phyloP scores from a whole-genome alignment of 2,113 vertebrate species.

The Vulpes lagopus region DNA sequence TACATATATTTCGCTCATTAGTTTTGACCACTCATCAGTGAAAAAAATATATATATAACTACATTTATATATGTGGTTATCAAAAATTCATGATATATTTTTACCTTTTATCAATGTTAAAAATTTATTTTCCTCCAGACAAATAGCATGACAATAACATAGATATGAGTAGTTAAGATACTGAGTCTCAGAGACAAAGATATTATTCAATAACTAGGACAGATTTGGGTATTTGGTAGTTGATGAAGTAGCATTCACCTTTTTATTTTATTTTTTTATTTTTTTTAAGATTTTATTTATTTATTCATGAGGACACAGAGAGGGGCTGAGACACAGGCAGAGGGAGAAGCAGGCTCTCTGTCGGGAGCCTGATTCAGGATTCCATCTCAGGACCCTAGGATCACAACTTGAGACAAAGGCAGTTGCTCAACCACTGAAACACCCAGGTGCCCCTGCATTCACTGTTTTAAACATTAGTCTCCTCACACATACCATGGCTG shows the following conservation, averaged over 20 bases:
- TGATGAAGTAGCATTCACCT: fast-evolving
- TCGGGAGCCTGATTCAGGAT: no score
- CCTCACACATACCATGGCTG: fast-evolving
- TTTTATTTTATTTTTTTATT: no score
- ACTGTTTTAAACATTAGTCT: not conserved
- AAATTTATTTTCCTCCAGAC: not conserved
- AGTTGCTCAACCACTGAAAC: no score
- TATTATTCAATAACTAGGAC: not conserved
- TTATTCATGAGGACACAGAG: no score
- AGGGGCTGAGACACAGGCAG: no score
- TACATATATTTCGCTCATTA: not conserved
- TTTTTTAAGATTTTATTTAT: no score
- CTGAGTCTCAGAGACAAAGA: not conserved
- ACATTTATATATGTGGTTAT: not conserved
- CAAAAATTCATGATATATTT: not conserved
- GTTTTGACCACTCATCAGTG: not conserved
- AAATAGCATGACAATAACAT: not conserved
- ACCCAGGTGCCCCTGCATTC: no score
- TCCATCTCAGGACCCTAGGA: no score
- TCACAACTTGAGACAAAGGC: no score
- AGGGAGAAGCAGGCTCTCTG: no score
- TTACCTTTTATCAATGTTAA: not conserved
- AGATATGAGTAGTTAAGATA: not conserved
- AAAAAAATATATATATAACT: not conserved
- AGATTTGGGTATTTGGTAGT: no score